phyloP scores from a whole-genome alignment of 1,140 invertebrate genomes.

The Drusus annulatus region DNA sequence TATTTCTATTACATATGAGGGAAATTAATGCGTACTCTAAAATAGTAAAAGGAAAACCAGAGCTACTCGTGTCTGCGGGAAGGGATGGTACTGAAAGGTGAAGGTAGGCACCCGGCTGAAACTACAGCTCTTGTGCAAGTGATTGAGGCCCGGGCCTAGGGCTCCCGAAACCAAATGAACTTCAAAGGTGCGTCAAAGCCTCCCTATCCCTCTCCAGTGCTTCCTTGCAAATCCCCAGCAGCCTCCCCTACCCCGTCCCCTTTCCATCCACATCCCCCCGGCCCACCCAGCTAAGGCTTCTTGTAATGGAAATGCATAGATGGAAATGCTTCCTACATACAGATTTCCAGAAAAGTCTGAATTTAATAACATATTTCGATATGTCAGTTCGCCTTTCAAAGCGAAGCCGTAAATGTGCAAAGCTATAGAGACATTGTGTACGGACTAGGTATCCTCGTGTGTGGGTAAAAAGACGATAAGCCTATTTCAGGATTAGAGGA shows the following conservation, averaged over 20 bases:
- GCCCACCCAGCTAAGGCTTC: not conserved
- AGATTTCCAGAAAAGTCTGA: not conserved
- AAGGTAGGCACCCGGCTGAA: too few relatives aligned
- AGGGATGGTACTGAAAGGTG: too few relatives aligned
- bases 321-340: not conserved
- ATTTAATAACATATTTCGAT: slow-evolving; percentile 2
- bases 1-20: too few relatives aligned
- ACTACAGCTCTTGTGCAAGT: not conserved
- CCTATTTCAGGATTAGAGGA: too few relatives aligned
- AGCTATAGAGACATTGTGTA: too few relatives aligned
- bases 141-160: not conserved
- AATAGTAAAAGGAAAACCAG: too few relatives aligned
- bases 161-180: not conserved
- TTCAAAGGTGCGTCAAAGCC: slow-evolving; percentile 24
- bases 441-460: too few relatives aligned
- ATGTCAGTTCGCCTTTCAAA: not conserved
- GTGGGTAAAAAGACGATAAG: too few relatives aligned
- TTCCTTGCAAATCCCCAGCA: not conserved
- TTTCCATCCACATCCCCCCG: too few relatives aligned
- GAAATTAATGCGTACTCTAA: too few relatives aligned
- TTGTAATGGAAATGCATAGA: slow-evolving; percentile 2
- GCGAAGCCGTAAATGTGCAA: not conserved
- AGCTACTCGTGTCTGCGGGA: too few relatives aligned
- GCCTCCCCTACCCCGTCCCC: not conserved
- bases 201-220: not conserved